phyloP scores from a whole-genome alignment of 2,113 vertebrate genomes.

The Noctilio leporinus region DNA sequence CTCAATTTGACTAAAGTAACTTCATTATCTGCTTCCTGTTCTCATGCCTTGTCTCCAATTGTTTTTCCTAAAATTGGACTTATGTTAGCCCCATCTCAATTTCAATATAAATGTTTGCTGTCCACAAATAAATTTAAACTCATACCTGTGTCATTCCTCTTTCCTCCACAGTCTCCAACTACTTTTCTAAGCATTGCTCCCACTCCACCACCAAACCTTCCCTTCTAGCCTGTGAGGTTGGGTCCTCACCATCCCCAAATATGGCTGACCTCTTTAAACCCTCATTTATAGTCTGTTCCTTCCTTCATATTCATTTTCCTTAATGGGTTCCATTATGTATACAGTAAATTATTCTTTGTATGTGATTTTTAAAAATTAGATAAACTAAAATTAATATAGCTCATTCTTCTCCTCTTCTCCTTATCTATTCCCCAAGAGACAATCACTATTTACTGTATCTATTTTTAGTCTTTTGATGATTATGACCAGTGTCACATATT shows the following conservation, averaged over 20 bases:
- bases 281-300: background rate
- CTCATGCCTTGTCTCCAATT: background rate
- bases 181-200: background rate
- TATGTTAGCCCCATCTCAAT: background rate
- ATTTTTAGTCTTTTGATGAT: background rate
- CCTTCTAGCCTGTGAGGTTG: background rate
- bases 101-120: background rate
- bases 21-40: background rate
- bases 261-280: rapidly evolving
- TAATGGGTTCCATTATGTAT: background rate
- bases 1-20: background rate
- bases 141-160: rapidly evolving
- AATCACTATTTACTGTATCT: background rate
- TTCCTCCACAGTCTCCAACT: background rate
- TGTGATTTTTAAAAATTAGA: background rate
- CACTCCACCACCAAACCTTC: too few relatives aligned
- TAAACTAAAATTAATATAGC: background rate
- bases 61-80: background rate
- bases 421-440: background rate
- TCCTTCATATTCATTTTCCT: background rate
- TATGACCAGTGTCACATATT: background rate
- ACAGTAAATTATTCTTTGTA: background rate
- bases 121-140: background rate
- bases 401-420: background rate
- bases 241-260: background rate